A percentile compares a stretch with the other conserved stretches of the same genome.
These are phyloP conservation scores for Leptogaster cylindrica DNA, from an alignment of 2,888 invertebrate genomes.

Conservation along the genomic window DNA sequence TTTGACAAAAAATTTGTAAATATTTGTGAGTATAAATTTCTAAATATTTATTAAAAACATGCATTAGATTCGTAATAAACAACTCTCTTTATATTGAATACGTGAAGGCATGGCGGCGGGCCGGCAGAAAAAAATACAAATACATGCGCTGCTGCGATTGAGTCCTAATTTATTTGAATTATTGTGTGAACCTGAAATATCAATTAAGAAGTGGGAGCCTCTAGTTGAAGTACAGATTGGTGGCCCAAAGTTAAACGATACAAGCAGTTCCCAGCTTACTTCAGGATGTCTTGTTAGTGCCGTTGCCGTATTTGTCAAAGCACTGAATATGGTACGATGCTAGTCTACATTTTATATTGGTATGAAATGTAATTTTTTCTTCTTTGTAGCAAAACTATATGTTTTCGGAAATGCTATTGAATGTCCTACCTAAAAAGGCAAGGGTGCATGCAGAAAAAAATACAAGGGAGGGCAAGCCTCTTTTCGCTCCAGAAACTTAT, in stretches of 20 bases:
- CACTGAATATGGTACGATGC: conserved; percentile 66
- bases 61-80: no score
- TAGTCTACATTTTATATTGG: background rate
- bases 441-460: no score
- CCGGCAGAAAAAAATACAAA: no score
- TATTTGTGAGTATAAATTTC: no score
- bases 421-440: conserved; percentile 56
- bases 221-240: conserved; percentile 69
- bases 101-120: no score
- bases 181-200: conserved; percentile 65
- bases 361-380: conserved; percentile 7
- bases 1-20: no score
- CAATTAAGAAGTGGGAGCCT: conserved; percentile 66
- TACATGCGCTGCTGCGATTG: conserved; percentile 67
- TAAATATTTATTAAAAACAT: no score
- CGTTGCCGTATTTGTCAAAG: conserved; percentile 67
- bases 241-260: conserved; percentile 66
- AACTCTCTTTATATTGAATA: no score
- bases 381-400: conserved; percentile 58
- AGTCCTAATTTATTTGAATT: conserved; percentile 67
- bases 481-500: no score
- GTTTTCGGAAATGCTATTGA: conserved; percentile 58
- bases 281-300: conserved; percentile 68
- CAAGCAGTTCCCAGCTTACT: conserved; percentile 64
- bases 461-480: no score